Percentiles rank a stretch among this genome's conserved stretches.
phyloP scores from a whole-genome alignment of 2,113 vertebrate species.

The Passer montanus region DNA sequence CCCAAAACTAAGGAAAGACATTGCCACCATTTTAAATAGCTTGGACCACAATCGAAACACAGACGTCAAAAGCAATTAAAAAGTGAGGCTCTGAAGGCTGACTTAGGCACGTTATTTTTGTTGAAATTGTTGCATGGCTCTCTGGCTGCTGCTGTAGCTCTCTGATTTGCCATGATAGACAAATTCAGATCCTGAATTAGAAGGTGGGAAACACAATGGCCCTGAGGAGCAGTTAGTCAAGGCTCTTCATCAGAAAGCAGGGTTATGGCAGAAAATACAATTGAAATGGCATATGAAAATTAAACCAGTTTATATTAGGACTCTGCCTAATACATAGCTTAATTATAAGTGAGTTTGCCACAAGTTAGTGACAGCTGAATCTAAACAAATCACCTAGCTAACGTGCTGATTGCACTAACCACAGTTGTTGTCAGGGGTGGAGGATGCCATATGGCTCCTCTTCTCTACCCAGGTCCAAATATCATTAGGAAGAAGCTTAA shows the following conservation, averaged over 20 bases:
- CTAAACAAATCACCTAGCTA: conserved; percentile 21
- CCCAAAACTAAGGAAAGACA: background rate
- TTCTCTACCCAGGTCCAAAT: conserved; percentile 30
- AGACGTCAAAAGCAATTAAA: background rate
- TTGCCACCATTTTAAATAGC: background rate
- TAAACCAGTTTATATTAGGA: background rate
- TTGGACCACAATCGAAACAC: background rate
- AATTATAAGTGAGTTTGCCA: conserved; percentile 15
- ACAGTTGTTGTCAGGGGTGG: background rate
- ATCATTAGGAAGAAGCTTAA: conserved; percentile 19
- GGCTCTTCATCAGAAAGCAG: background rate
- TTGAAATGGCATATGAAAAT: background rate
- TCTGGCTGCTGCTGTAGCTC: background rate
- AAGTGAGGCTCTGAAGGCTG: background rate
- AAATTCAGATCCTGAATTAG: background rate
- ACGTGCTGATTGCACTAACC: background rate
- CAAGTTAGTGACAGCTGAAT: conserved; percentile 11
- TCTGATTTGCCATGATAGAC: background rate
- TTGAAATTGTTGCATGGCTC: background rate
- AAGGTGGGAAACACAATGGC: background rate
- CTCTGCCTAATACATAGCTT: background rate
- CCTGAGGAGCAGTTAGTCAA: background rate
- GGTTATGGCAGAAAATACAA: background rate
- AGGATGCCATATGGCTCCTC: conserved; percentile 42
- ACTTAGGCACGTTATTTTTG: background rate